Evolutionary conservation across 2,888 invertebrate species (phyloP).

Genomic region (Phragmatobia fuliginosa): DNA sequence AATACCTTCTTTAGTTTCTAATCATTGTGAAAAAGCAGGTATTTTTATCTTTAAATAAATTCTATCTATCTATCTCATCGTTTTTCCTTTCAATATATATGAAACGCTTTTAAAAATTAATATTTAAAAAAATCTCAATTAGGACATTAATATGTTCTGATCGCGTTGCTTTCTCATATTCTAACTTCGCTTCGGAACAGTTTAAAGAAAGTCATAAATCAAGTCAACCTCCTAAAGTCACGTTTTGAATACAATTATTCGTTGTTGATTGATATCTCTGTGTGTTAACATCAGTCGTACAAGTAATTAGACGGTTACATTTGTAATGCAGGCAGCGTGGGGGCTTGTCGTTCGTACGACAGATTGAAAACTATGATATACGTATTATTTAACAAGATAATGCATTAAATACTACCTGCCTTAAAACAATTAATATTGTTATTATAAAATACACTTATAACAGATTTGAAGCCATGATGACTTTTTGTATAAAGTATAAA

Average conservation of each 20-base stretch:
- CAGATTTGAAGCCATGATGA: neutral
- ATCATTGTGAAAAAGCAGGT: too few species aligned
- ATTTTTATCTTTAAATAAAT: too few species aligned
- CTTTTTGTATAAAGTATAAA: neutral
- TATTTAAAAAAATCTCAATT: neutral
- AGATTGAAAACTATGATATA: conserved; percentile 38
- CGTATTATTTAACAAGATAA: conserved; percentile 1
- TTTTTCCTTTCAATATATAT: neutral
- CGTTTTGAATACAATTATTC: conserved; percentile 50
- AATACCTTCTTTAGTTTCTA: too few species aligned
- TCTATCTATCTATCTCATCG: too few species aligned
- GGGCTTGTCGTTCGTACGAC: conserved; percentile 40
- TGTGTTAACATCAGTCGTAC: conserved; percentile 64
- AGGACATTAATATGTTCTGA: neutral
- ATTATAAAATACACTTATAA: neutral
- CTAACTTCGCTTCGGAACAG: conserved; percentile 16
- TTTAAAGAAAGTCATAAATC: conserved; percentile 24
- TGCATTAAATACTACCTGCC: neutral
- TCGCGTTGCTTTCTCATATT: conserved; percentile 12
- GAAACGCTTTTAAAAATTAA: neutral
- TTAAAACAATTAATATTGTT: too few species aligned
- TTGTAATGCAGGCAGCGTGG: conserved; percentile 58
- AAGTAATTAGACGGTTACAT: conserved; percentile 60
- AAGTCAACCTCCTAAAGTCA: conserved; percentile 49
- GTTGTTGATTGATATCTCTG: conserved; percentile 62